Base-by-base conservation (phyloP, 2,888 invertebrate genomes). In the Biston stratarius region DNA sequence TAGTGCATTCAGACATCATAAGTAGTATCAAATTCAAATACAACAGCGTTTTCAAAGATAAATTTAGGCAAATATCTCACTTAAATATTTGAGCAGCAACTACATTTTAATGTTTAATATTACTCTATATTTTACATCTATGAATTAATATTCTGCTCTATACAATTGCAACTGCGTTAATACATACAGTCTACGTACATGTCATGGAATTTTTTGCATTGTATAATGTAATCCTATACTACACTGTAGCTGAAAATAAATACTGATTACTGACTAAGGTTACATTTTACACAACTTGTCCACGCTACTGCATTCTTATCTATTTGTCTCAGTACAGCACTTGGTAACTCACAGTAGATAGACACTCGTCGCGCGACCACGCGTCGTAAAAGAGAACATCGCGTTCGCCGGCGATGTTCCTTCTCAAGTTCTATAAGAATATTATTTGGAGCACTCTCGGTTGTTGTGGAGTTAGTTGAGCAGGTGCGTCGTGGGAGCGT, bases 381-480 rank as follows among this genome's bases (percentile, higher is more conserved):
- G 52, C 51, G 15, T 52, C 57, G 10, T 44, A 72, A 67, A 82
- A 71, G 74, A 84, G 86, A 84, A 82, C 88, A 86, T 78, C 76
- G 80, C 82, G 80, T 68, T 81, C 62, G 47, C 69, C 61, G 80
- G 78, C 83, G 47, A 74, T 82, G 86, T 76, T 86, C 88, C 73
- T 79, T 71, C 71, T 72, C 77, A 74, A 83, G 76, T 92, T 87
- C 88, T 94, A 94, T 94, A 94, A 93, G 79, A 94, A 93, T 82
- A 94, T 94, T 6, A 94, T 94, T 83, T 94, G 94, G 58, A 94
- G 83, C 47, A 94, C 92, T 83, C 92, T 84, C 3, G 94, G 93
- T 74, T 88, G 89, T 59, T 88, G 86, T n/a, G 83, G 72, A 49
- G 80, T 66, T 63, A 75, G 60, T 63, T 80, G 83, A 12, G 78